Evolutionary conservation across 2,113 vertebrate genomes (phyloP), one percentile per base, ranked within the genome.

Genomic region (Aptenodytes patagonicus): DNA sequence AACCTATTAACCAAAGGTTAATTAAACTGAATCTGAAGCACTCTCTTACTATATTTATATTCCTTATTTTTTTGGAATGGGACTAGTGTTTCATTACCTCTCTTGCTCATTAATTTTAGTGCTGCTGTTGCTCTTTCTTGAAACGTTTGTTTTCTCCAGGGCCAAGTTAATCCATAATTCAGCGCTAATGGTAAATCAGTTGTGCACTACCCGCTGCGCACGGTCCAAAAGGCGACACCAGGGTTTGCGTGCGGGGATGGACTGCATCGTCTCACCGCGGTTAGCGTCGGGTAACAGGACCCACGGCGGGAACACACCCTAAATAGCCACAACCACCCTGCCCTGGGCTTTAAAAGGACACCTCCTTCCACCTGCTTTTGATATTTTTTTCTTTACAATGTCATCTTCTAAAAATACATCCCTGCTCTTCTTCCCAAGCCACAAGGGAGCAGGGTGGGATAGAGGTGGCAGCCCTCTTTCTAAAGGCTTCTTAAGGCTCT

Each of bases 121-220:
- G 87, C 83, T 82, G 80, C 72, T 91, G 72, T 90, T 92, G 86
- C 87, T 90, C 49, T 42, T 71, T 78, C 84, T 79, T 65, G 77
- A 79, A 93, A 87, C 0, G 0, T 76, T 89, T 78, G 46, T 84
- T 93, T 89, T 44, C 86, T 75, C 95, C 83, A 87, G 91, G 91
- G 94, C 81, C 81, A 44, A 65, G 80, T 90, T 90, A 89, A 93
- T 89, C 83, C 94, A 68, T 96, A 87, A 95, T 89, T 96, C 73
- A 95, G 73, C 1, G 3, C 69, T 87, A 44, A 80, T 77, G 65
- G 71, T 46, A 62, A 64, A 82, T 89, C 57, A 72, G 65, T 42
- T 3, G 8, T 49, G 78, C 40, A 31, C 79, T 75, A 55, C 29
- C 32, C 46, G 2, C 64, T 7, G 20, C 0, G 10, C 32, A 21